Evolutionary conservation across 2,797 vertebrate genomes (phyloP), one percentile per base, ranked within the genome.

Genomic region (Merluccius polli): DNA sequence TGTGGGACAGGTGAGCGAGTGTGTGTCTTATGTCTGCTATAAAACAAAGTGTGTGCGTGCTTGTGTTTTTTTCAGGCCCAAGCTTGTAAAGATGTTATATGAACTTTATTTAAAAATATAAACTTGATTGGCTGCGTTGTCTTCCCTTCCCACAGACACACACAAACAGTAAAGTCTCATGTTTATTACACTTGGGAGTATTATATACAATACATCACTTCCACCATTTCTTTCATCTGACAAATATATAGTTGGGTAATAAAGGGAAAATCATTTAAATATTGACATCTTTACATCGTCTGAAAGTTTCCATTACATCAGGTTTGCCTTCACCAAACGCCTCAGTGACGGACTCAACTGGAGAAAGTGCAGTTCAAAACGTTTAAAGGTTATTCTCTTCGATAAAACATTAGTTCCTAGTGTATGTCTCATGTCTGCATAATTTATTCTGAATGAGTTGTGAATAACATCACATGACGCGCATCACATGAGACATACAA

Each of bases 21-120:
- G n/a, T 59, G 36, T 38, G 52, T 1, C 21, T 59, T 59, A n/a
- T 9, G 52, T 2, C 7, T 59, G 52, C n/a, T 24, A 8, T 59
- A 59, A 24, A 59, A 38, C n/a, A n/a, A n/a, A n/a, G n/a, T n/a
- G 21, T 59, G 59, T 65, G 59, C 16, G 21, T 24, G 21, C 1
- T 1, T 16, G 41, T 16, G 13, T 16, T 13, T 35, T 38, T 52
- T 2, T 87, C 74, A 78, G 82, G 85, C 87, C 85, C 84, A 83
- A 85, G 82, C 70, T 81, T 82, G 35, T 82, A 74, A 84, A 81
- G 77, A 85, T 87, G 72, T 73, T 81, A 67, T 77, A 73, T 83
- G 75, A 86, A 74, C 87, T 89, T 87, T 86, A 89, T 91, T 15
- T 30, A 31, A 90, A 89, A 78, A 90, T 72, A 86, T 36, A 84